Evolutionary conservation across 2,113 vertebrate species (phyloP).

Genomic region (Gobius niger): DNA sequence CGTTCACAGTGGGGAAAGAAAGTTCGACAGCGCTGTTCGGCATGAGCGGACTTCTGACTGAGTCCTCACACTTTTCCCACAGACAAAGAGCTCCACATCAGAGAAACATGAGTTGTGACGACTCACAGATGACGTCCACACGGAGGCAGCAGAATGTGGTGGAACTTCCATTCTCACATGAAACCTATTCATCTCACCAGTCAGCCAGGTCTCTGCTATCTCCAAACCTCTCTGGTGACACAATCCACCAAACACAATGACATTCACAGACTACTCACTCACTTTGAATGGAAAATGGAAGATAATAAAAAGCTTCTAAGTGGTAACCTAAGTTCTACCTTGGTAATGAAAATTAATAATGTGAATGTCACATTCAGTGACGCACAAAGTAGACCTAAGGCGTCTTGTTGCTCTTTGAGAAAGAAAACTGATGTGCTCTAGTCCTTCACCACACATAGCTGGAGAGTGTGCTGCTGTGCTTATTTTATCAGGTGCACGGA

Average conservation of each 20-base stretch:
- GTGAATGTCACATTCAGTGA: constrained; percentile 48
- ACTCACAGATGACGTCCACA: constrained; percentile 45
- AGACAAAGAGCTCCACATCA: constrained; percentile 41
- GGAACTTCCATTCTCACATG: constrained; percentile 51
- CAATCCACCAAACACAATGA: constrained; percentile 44
- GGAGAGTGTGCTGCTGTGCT: constrained; percentile 53
- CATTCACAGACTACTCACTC: constrained; percentile 32
- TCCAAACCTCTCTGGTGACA: constrained; percentile 46
- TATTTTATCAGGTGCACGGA: constrained; percentile 79
- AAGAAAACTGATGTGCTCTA: constrained; percentile 55
- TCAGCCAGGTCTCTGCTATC: constrained; percentile 47
- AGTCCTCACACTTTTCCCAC: constrained; percentile 47
- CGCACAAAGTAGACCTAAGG: constrained; percentile 39
- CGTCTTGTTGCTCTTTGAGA: constrained; percentile 35
- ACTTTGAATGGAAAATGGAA: constrained; percentile 11
- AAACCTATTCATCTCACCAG: constrained; percentile 37
- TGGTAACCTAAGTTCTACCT: constrained; percentile 15
- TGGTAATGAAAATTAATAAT: constrained; percentile 39
- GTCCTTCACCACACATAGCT: constrained; percentile 30
- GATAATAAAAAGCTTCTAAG: constrained; percentile 23
- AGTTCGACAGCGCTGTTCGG: constrained; percentile 39
- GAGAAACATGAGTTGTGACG: constrained; percentile 47
- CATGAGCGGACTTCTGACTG: constrained; percentile 54
- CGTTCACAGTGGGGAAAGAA: constrained; percentile 33
- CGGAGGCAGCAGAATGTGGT: constrained; percentile 42